Conservation (phyloP, 2,113 vertebrate genomes). For the Serinus canaria region DNA sequence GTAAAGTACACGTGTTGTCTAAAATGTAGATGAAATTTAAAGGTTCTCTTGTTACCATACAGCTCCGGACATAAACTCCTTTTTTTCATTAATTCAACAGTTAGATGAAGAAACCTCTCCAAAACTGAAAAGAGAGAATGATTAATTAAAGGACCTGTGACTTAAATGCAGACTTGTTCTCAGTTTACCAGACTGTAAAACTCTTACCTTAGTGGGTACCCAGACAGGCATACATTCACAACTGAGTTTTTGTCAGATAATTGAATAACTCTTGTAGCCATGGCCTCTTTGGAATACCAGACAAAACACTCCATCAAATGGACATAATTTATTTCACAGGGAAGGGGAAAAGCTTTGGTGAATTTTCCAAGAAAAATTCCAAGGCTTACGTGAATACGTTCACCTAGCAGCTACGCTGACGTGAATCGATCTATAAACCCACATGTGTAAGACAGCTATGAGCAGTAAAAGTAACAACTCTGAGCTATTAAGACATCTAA, state of each 20-base stretch:
- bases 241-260: slow-evolving; percentile 6
- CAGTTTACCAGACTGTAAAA: slow-evolving; percentile 11
- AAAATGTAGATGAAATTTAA: not conserved
- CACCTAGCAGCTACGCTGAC: slow-evolving; percentile 4
- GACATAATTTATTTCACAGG: not conserved
- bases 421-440: slow-evolving; percentile 20
- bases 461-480: slow-evolving; percentile 59
- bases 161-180: not conserved
- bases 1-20: not conserved
- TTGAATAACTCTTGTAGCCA: not conserved
- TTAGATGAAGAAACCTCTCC: slow-evolving; percentile 16
- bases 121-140: not conserved
- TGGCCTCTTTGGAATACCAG: not conserved
- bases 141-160: slow-evolving; percentile 34
- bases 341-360: not conserved
- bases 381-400: not conserved
- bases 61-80: not conserved
- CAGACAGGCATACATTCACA: not conserved
- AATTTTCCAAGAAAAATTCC: slow-evolving; percentile 61
- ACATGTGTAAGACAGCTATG: slow-evolving; percentile 42
- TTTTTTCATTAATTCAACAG: not conserved
- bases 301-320: slow-evolving; percentile 40
- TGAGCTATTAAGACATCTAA: slow-evolving; percentile 44
- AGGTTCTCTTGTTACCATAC: not conserved
- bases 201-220: not conserved